Evolutionary conservation across 2,888 invertebrate species (phyloP).

Genomic region (Agapostemon virescens): DNA sequence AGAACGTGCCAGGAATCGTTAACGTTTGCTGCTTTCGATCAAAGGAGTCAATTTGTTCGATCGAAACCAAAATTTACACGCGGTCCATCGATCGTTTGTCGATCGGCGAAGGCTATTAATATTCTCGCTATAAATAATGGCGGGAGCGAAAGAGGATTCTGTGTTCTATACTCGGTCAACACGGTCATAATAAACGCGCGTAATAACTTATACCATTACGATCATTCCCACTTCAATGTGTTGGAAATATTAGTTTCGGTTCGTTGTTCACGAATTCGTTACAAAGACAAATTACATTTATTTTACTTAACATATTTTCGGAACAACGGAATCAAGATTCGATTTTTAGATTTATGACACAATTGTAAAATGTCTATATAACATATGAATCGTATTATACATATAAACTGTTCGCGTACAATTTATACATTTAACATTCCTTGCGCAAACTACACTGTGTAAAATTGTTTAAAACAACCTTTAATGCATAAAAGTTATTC

Average conservation of each 20-base stretch:
- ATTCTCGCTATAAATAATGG: conserved; percentile 9
- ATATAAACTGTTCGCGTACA: neutral
- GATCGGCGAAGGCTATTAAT: neutral
- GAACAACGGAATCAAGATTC: no score
- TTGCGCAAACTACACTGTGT: neutral
- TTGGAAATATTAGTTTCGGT: neutral
- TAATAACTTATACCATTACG: neutral
- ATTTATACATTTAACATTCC: neutral
- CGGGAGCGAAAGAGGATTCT: neutral
- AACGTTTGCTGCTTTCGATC: conserved; percentile 28
- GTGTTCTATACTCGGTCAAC: neutral
- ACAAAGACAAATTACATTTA: neutral
- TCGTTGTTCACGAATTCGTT: neutral
- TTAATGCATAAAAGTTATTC: no score
- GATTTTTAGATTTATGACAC: neutral
- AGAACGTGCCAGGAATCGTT: conserved; percentile 44
- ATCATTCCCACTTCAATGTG: neutral
- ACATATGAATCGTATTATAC: neutral
- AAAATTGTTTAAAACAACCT: neutral
- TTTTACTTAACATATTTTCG: no score
- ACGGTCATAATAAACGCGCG: neutral
- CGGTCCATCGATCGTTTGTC: neutral
- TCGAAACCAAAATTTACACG: conserved; percentile 11
- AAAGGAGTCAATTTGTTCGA: conserved; percentile 8
- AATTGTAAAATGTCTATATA: neutral